Evolutionary conservation across 2,888 invertebrate species (phyloP).

Genomic region (Amiota minor): DNA sequence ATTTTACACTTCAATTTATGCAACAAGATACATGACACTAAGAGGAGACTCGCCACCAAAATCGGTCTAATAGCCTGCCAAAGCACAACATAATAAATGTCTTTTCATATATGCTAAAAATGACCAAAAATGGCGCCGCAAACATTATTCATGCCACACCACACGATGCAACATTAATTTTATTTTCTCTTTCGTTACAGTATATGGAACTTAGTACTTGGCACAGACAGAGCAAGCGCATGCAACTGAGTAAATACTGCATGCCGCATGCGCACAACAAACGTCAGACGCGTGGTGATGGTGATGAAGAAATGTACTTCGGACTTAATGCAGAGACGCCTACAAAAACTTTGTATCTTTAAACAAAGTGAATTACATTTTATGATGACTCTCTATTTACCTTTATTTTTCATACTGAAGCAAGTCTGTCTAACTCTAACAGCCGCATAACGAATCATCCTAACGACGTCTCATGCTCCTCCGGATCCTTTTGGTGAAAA

Average conservation of each 20-base stretch:
- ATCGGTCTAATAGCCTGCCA: neutral
- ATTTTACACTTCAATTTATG: too few species aligned
- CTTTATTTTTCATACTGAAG: neutral
- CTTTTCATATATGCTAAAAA: neutral
- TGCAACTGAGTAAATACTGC: neutral
- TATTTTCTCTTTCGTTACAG: constrained; percentile 21
- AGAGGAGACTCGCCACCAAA: constrained; percentile 1
- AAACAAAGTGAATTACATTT: constrained; percentile 11
- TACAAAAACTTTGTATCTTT: neutral
- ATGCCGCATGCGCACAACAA: constrained; percentile 34
- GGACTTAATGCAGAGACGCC: neutral
- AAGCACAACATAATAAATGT: constrained; percentile 13
- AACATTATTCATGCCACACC: constrained; percentile 21
- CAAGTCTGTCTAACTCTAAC: constrained; percentile 18
- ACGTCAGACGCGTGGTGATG: constrained; percentile 33
- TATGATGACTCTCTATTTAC: constrained; percentile 17
- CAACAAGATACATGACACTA: too few species aligned
- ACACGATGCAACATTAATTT: constrained; percentile 34
- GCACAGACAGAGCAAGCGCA: neutral
- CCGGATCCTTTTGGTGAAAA: constrained; percentile 48
- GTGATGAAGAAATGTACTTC: neutral
- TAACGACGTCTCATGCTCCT: neutral
- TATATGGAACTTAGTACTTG: neutral
- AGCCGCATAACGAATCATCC: constrained; percentile 36
- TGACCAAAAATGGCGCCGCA: constrained; percentile 19